These are phyloP conservation scores for Xanthia icteritia DNA, from an alignment of 2,888 invertebrate species.

Conservation along the genomic window DNA sequence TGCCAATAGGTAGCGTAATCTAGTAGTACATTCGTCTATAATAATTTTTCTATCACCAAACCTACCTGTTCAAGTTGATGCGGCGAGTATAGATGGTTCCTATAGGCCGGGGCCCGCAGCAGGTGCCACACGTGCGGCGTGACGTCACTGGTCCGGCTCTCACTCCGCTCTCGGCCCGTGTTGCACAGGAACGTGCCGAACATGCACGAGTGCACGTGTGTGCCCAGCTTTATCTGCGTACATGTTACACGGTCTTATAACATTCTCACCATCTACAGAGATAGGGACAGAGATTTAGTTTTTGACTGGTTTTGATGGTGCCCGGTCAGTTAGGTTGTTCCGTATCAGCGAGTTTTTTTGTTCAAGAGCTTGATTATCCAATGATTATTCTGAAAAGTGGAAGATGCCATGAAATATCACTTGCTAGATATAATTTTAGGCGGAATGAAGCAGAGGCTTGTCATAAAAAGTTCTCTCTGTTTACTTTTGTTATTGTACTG, in stretches of 20 bases:
- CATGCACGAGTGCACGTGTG: slow-evolving; percentile 98
- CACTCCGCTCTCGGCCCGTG: slow-evolving; percentile 93
- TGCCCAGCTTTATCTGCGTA: slow-evolving; percentile 96
- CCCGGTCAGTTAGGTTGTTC: background rate
- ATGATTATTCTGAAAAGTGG: no score
- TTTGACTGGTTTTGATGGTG: background rate
- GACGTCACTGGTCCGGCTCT: slow-evolving; percentile 91
- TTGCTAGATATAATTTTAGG: no score
- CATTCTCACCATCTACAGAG: slow-evolving; percentile 38
- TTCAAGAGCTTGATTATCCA: no score
- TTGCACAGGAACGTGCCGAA: slow-evolving; percentile 99
- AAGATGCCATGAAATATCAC: no score
- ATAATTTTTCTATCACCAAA: background rate
- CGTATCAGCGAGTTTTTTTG: no score
- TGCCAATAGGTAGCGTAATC: background rate
- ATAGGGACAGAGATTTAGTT: slow-evolving; percentile 30
- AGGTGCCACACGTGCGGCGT: slow-evolving; percentile 97
- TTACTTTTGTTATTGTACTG: no score
- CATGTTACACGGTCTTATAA: slow-evolving; percentile 33
- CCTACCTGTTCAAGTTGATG: slow-evolving; percentile 71
- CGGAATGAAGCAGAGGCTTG: no score
- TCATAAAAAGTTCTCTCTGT: no score
- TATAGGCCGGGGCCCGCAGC: slow-evolving; percentile 94
- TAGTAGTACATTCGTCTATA: background rate
- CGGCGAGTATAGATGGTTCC: slow-evolving; percentile 95